Evolutionary conservation across 1,140 invertebrate species (phyloP).

Genomic region (Aradophagus sp.): DNA sequence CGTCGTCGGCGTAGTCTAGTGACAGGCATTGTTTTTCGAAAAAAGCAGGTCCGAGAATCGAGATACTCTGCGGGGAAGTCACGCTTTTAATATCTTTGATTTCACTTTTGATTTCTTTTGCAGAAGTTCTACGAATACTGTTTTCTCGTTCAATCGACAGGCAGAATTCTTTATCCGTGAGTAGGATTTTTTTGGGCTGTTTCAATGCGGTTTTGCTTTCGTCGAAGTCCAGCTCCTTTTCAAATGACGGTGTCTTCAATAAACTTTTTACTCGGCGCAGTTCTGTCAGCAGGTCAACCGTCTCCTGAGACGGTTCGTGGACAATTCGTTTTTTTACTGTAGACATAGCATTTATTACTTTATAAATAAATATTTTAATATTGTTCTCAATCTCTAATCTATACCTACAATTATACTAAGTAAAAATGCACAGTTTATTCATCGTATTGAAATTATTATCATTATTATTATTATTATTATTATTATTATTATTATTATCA

Average conservation of each 20-base stretch:
- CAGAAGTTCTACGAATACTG: slow-evolving; percentile 63
- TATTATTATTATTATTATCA: too few species aligned
- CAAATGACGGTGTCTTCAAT: slow-evolving; percentile 66
- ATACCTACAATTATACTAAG: too few species aligned
- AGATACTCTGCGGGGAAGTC: slow-evolving; percentile 1
- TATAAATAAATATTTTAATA: too few species aligned
- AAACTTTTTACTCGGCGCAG: slow-evolving; percentile 69
- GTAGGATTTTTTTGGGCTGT: slow-evolving; percentile 67
- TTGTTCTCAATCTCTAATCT: too few species aligned
- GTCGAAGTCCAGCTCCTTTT: slow-evolving; percentile 61
- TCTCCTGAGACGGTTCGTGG: slow-evolving; percentile 72
- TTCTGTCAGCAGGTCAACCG: slow-evolving; percentile 69
- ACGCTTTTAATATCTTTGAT: too few species aligned
- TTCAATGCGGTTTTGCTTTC: slow-evolving; percentile 44
- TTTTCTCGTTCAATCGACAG: slow-evolving; percentile 71
- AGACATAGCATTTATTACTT: too few species aligned
- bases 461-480: too few species aligned
- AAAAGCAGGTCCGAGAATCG: slow-evolving; percentile 56
- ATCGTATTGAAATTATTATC: too few species aligned
- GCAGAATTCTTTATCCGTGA: slow-evolving; percentile 72
- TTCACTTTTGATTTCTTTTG: too few species aligned
- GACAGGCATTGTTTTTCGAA: slow-evolving; percentile 70
- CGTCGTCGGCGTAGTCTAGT: slow-evolving; percentile 70
- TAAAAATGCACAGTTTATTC: too few species aligned
- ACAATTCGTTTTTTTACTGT: slow-evolving; percentile 61